Evolutionary conservation across 2,888 invertebrate species (phyloP), one percentile per base, ranked within the genome.

Genomic region (Sepioteuthis lessoniana): DNA sequence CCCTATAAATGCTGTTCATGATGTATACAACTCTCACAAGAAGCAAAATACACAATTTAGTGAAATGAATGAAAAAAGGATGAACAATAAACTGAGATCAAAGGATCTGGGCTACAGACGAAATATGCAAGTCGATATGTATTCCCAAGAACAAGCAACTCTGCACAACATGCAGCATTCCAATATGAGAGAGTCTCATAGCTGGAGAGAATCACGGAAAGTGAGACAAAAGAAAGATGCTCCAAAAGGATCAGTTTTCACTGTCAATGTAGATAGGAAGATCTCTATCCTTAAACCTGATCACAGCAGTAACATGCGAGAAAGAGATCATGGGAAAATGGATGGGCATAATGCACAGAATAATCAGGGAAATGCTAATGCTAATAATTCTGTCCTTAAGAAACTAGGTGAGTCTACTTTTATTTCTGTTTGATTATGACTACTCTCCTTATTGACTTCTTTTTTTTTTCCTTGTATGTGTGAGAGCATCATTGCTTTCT

Each of bases 31-130:
- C 93, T 25, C 92, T 35, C 55, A 90, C 16, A 50, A 47, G 35
- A 93, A 91, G 90, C 35, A 50, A 90, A 28, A 13, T 21, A 42
- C 8, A 19, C 60, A 21, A 90, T 37, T 25, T 46, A 37, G 35
- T 35, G 93, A 93, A 31, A 93, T 90, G 92, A 93, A 94, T 42
- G 90, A 94, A 90, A 76, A n/a, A 35, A 76, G 76, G 13, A 76
- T 76, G 19, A 76, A 0, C n/a, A 76, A 76, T 35, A 76, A 35
- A 94, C 31, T 46, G 28, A 90, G 94, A 90, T 37, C 93, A 90
- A 94, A 93, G 28, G 35, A 42, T 55, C 90, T 28, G 50, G 37
- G 47, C 8, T n/a, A 93, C 55, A 94, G 28, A 42, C 55, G 35
- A n/a, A 31, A 76, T 37, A n/a, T 42, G 55, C 90, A 35, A 38